These are phyloP conservation scores for Nettapus auritus DNA, from an alignment of 2,113 vertebrate species.

Conservation along the genomic window DNA sequence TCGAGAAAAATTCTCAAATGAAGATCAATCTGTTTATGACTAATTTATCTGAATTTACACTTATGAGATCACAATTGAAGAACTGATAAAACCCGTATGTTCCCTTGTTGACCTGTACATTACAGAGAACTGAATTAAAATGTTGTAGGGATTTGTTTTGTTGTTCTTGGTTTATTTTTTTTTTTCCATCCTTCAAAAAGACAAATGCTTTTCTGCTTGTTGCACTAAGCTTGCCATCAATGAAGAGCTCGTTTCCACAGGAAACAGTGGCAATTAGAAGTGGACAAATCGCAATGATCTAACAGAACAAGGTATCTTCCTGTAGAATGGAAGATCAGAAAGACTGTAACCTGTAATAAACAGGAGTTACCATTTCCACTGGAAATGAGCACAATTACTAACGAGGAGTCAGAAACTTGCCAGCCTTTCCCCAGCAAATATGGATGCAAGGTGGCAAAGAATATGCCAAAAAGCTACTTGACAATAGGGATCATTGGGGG, in stretches of 20 bases:
- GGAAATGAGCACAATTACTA: conserved; percentile 51
- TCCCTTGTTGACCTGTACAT: not conserved
- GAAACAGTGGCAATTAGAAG: conserved; percentile 31
- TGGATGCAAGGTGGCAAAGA: not conserved
- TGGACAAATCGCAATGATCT: not conserved
- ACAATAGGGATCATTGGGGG: not conserved
- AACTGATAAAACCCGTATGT: not conserved
- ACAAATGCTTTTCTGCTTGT: not conserved
- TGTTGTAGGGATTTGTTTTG: not conserved
- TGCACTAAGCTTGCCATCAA: not conserved
- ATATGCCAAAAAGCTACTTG: not conserved
- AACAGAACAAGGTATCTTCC: not conserved
- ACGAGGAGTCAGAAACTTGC: not conserved
- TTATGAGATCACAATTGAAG: not conserved
- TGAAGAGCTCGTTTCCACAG: conserved; percentile 53
- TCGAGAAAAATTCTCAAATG: not conserved
- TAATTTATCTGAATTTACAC: not conserved
- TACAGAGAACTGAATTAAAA: not conserved
- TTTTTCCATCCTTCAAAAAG: not conserved
- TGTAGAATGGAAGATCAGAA: conserved; percentile 9
- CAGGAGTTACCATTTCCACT: conserved; percentile 62
- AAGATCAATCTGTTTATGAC: not conserved
- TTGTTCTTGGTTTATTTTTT: no score
- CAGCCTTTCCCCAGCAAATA: not conserved
- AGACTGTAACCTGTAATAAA: not conserved